Evolutionary conservation across 2,113 vertebrate genomes (phyloP).

Genomic region (Gallinago jamesoni): DNA sequence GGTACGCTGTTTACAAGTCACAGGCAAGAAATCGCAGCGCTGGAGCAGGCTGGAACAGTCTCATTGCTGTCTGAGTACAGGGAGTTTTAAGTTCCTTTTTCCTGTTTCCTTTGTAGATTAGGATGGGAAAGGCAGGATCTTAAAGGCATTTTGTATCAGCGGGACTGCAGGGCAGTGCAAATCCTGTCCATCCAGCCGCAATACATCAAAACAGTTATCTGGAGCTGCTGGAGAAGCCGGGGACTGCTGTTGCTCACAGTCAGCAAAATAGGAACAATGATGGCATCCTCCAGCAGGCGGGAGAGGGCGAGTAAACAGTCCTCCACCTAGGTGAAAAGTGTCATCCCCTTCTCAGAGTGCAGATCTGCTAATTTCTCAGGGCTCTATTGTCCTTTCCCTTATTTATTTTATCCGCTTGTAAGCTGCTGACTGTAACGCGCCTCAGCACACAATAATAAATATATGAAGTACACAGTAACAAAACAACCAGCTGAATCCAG

Average conservation of each 20-base stretch:
- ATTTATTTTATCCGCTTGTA: not conserved
- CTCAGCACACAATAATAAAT: not conserved
- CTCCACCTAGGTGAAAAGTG: constrained; percentile 51
- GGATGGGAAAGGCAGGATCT: constrained; percentile 87
- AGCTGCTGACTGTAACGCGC: not conserved
- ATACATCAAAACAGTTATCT: constrained; percentile 72
- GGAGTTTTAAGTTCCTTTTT: constrained; percentile 93
- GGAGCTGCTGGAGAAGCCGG: constrained; percentile 24
- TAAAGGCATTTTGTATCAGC: constrained; percentile 81
- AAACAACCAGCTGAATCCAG: not conserved
- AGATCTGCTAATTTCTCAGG: not conserved
- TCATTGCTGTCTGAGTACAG: constrained; percentile 82
- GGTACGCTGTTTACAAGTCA: constrained; percentile 63
- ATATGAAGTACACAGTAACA: not conserved
- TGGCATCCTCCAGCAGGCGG: constrained; percentile 69
- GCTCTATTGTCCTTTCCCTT: not conserved
- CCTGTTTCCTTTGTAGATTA: constrained; percentile 91
- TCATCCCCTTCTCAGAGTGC: not conserved
- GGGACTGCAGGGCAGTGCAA: constrained; percentile 54
- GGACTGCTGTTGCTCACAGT: constrained; percentile 58
- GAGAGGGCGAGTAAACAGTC: constrained; percentile 48
- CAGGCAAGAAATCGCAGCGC: constrained; percentile 62
- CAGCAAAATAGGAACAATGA: constrained; percentile 76
- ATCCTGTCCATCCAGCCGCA: constrained; percentile 63
- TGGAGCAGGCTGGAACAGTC: constrained; percentile 68